Percentiles rank a stretch among this genome's conserved stretches.
Conservation (phyloP, 2,113 vertebrate genomes). For the Leptocoma aspasia region DNA sequence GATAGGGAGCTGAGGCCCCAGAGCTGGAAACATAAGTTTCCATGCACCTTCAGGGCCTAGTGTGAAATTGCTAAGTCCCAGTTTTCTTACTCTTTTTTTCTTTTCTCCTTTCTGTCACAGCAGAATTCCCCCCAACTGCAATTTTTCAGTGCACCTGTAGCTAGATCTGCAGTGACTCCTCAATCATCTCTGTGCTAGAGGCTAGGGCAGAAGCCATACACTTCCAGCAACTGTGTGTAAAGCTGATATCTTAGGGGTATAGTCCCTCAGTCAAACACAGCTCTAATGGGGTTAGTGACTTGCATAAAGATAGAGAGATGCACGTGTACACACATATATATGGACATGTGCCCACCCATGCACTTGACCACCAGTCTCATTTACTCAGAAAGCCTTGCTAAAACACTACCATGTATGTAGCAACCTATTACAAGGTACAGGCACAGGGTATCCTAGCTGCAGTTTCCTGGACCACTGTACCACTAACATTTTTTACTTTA, state of each 20-base stretch:
- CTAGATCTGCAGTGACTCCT: background rate
- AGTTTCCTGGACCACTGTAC: background rate
- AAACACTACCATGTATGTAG: background rate
- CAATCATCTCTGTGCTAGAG: background rate
- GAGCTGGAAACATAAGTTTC: background rate
- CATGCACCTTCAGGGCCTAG: background rate
- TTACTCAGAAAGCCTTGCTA: background rate
- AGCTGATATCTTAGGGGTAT: background rate
- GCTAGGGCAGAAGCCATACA: background rate
- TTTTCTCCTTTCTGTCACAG: background rate
- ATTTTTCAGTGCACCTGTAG: background rate
- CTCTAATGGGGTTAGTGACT: background rate
- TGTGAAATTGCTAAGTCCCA: background rate
- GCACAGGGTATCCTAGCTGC: background rate
- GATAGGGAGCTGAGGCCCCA: background rate
- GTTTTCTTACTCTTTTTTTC: background rate
- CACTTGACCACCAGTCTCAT: background rate
- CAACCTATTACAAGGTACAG: background rate
- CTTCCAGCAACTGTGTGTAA: background rate
- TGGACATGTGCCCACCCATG: background rate
- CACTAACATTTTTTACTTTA: background rate
- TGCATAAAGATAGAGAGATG: background rate
- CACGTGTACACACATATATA: accelerated
- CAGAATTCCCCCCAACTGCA: background rate
- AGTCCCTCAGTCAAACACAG: background rate